phyloP scores from a whole-genome alignment of 2,113 vertebrate species.

The Castor canadensis region DNA sequence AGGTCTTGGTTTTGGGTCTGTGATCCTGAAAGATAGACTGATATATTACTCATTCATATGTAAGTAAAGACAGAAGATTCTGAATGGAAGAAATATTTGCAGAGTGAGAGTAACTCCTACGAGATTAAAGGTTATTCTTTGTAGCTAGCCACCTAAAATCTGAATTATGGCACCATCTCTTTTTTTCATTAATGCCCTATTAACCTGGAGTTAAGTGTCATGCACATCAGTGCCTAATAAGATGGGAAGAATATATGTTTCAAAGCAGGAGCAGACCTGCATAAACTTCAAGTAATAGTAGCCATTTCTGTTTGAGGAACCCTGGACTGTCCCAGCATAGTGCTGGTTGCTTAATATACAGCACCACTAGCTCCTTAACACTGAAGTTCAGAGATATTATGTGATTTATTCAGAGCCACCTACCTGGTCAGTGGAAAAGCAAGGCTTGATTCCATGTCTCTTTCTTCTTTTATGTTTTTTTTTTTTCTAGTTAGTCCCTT shows the following conservation, averaged over 20 bases:
- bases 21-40: conserved; percentile 56
- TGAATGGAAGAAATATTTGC: conserved; percentile 34
- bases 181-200: not conserved
- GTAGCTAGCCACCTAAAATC: not conserved
- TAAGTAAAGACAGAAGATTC: conserved; percentile 62
- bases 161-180: not conserved
- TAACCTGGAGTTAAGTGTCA: not conserved
- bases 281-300: not conserved
- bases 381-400: not conserved
- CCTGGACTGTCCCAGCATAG: not conserved
- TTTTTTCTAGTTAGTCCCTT: not conserved
- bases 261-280: not conserved
- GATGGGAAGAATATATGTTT: not conserved
- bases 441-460: not conserved
- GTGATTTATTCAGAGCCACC: not conserved
- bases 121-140: conserved; percentile 40
- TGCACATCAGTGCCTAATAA: not conserved
- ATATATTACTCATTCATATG: conserved; percentile 71
- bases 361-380: not conserved
- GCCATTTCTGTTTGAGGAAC: not conserved
- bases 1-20: conserved; percentile 42
- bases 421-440: not conserved
- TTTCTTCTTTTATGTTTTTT: not conserved
- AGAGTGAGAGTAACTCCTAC: conserved; percentile 50
- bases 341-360: not conserved